Evolutionary conservation across 1,140 invertebrate species (phyloP).

Genomic region (Arctopsyche grandis): DNA sequence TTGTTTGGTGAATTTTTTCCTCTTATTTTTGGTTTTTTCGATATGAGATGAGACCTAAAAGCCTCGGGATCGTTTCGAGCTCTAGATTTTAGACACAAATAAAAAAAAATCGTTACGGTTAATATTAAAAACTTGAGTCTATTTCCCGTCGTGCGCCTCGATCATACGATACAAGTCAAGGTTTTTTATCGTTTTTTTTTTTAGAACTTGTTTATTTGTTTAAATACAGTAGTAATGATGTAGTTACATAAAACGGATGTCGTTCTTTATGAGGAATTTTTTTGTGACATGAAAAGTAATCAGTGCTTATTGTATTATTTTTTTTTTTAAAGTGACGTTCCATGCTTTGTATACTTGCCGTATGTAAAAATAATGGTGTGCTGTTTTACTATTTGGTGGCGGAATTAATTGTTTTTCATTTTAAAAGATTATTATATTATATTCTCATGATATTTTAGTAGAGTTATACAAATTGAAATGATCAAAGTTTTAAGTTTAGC

Average conservation of each 20-base stretch:
- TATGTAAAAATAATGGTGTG: not conserved
- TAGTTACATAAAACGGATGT: slow-evolving; percentile 1
- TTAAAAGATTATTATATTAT: not conserved
- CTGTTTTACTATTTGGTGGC: not conserved
- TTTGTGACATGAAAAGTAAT: slow-evolving; percentile 7
- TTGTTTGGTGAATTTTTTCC: not conserved
- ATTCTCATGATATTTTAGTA: no score
- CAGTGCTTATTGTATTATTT: not conserved
- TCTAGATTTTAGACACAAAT: not conserved
- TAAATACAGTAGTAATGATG: not conserved
- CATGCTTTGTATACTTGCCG: not conserved
- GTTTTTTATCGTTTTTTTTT: slow-evolving; percentile 2
- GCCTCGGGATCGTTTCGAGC: not conserved
- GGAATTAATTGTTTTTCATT: not conserved
- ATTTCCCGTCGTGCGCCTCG: not conserved
- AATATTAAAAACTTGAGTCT: not conserved
- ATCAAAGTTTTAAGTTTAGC: no score
- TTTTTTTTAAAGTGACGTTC: not conserved
- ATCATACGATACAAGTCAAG: no score
- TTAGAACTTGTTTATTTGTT: not conserved
- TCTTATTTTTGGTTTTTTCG: not conserved
- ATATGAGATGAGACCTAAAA: not conserved
- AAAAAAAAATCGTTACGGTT: not conserved
- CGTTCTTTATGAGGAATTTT: not conserved
- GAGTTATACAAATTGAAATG: no score